These are phyloP conservation scores for Calonectris borealis DNA, from an alignment of 2,113 vertebrate species.

Conservation along the genomic window DNA sequence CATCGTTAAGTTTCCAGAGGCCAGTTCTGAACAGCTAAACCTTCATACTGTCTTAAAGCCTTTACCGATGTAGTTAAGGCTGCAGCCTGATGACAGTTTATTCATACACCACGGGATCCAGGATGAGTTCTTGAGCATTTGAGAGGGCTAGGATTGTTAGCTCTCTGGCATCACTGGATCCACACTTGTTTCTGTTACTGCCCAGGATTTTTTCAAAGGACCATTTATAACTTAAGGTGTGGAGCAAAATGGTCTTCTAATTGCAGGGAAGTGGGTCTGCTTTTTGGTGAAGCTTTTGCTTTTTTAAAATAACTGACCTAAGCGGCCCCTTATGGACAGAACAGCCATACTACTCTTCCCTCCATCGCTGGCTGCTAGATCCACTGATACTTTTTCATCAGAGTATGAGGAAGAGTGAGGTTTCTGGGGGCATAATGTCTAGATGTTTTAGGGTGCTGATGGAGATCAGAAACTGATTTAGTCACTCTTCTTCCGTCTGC, in stretches of 20 bases:
- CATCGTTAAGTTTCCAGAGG: neutral
- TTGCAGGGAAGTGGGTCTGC: neutral
- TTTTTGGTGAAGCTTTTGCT: no score
- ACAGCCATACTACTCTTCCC: fast-evolving
- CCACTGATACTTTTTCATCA: neutral
- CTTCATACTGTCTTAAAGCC: neutral
- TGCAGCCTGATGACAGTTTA: neutral
- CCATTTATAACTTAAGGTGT: neutral
- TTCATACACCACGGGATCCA: fast-evolving
- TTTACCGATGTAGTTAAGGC: neutral
- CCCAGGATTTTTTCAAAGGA: neutral
- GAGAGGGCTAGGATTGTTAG: neutral
- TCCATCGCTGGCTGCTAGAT: neutral
- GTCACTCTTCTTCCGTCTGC: neutral
- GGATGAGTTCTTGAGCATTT: neutral
- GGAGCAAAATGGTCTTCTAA: neutral
- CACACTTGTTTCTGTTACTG: neutral
- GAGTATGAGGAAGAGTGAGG: neutral
- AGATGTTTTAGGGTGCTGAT: neutral
- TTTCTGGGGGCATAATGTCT: neutral
- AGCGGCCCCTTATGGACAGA: neutral
- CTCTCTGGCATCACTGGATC: neutral
- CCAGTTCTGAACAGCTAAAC: neutral
- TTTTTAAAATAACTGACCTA: neutral
- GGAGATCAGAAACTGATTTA: neutral